Percentiles rank a stretch among this genome's conserved stretches.
Conservation (phyloP, 30 jellyfish, hydroid and myxozoan species). For the Phacellophora camtschatica region DNA sequence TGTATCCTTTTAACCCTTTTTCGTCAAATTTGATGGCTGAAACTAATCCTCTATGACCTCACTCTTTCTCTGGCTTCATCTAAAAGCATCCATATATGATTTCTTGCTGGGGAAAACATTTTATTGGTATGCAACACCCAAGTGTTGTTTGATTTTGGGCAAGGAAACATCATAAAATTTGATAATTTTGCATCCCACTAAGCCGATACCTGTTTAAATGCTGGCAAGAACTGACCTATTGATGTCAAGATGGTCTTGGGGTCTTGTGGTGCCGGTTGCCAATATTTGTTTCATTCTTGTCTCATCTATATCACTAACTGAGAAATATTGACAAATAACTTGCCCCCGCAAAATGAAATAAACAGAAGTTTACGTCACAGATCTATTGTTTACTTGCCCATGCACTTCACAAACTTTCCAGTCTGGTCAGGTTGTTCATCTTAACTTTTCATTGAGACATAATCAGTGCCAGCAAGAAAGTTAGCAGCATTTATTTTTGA, state of each 20-base stretch:
- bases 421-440: too few relatives aligned
- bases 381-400: too few relatives aligned
- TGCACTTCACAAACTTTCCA: too few relatives aligned
- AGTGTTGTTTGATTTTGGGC: not conserved
- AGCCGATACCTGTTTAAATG: conserved; percentile 11
- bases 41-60: too few relatives aligned
- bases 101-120: not conserved
- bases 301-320: not conserved
- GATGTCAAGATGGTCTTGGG: not conserved
- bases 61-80: conserved; percentile 22
- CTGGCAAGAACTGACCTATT: not conserved
- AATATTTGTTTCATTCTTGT: not conserved
- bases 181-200: not conserved
- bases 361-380: too few relatives aligned
- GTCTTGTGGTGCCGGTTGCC: not conserved
- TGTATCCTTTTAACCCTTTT: too few relatives aligned
- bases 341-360: too few relatives aligned
- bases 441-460: too few relatives aligned
- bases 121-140: not conserved
- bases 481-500: too few relatives aligned
- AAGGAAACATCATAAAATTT: not conserved
- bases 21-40: too few relatives aligned
- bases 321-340: too few relatives aligned
- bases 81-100: not conserved
- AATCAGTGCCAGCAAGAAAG: too few relatives aligned